Percentiles rank a stretch among this genome's conserved stretches.
phyloP scores from a whole-genome alignment of 1,140 invertebrate genomes.

The Brachionus angularis region DNA sequence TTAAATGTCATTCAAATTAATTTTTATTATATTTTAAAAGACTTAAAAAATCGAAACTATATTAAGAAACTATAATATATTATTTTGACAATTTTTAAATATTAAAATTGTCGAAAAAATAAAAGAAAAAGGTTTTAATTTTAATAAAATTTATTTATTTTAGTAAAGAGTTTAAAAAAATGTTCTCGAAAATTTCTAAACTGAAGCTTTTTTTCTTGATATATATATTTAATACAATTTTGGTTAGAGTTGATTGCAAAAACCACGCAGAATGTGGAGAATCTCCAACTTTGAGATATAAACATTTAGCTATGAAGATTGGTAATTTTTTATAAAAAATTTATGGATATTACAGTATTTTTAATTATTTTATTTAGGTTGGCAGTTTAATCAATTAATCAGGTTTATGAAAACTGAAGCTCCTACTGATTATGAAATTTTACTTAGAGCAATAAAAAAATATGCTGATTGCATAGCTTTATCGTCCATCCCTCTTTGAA shows the following conservation, averaged over 20 bases:
- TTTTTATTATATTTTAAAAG: no score
- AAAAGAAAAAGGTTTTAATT: no score
- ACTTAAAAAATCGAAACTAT: no score
- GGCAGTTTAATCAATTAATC: constrained; percentile 16
- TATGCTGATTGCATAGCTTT: constrained; percentile 16
- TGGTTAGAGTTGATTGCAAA: background rate
- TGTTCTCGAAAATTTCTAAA: no score
- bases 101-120: no score
- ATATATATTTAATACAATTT: no score
- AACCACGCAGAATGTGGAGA: constrained; percentile 29
- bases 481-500: constrained; percentile 3
- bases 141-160: no score
- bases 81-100: no score
- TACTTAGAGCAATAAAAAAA: background rate
- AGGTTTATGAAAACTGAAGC: constrained; percentile 28
- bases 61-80: no score
- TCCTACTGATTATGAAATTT: constrained; percentile 9
- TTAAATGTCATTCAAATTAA: no score
- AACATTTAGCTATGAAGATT: constrained; percentile 5
- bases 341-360: background rate
- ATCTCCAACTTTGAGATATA: constrained; percentile 19
- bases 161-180: no score
- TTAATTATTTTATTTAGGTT: constrained; percentile 19
- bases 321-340: background rate
- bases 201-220: no score